These are phyloP conservation scores for Chrysocyon brachyurus DNA, from an alignment of 2,797 vertebrate species.

Conservation along the genomic window DNA sequence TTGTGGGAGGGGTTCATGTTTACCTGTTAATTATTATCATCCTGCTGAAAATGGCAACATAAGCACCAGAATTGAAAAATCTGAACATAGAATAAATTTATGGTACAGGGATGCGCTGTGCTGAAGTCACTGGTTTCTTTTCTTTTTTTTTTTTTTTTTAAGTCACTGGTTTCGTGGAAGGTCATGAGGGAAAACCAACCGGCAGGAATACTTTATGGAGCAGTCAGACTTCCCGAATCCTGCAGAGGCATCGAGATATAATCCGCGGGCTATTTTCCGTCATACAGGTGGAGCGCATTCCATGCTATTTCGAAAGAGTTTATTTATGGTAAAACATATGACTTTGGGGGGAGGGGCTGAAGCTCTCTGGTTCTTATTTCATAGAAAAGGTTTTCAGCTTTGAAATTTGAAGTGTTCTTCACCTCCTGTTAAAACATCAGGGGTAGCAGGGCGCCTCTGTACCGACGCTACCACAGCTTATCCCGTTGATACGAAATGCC, in stretches of 20 bases:
- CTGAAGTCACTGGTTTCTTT: background rate
- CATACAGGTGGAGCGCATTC: background rate
- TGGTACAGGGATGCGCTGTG: background rate
- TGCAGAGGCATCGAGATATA: background rate
- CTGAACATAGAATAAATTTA: constrained; percentile 12
- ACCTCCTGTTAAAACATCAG: background rate
- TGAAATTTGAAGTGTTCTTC: constrained; percentile 35
- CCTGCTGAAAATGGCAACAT: constrained; percentile 65
- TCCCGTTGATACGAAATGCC: background rate
- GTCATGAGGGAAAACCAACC: background rate
- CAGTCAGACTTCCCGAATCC: background rate
- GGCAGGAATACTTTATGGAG: background rate
- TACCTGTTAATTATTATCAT: constrained; percentile 69
- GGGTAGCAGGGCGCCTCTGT: background rate
- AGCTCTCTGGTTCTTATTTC: background rate
- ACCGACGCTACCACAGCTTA: background rate
- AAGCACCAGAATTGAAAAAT: constrained; percentile 72
- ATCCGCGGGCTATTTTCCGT: background rate
- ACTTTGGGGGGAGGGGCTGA: background rate
- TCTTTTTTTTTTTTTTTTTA: too few relatives aligned
- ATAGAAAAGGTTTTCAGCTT: background rate
- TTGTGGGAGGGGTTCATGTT: constrained; percentile 13
- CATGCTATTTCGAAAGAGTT: background rate
- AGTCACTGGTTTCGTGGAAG: background rate
- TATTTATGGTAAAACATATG: background rate